Evolutionary conservation across 2,797 vertebrate genomes (phyloP).

Genomic region (Halcyon smyrnensis): DNA sequence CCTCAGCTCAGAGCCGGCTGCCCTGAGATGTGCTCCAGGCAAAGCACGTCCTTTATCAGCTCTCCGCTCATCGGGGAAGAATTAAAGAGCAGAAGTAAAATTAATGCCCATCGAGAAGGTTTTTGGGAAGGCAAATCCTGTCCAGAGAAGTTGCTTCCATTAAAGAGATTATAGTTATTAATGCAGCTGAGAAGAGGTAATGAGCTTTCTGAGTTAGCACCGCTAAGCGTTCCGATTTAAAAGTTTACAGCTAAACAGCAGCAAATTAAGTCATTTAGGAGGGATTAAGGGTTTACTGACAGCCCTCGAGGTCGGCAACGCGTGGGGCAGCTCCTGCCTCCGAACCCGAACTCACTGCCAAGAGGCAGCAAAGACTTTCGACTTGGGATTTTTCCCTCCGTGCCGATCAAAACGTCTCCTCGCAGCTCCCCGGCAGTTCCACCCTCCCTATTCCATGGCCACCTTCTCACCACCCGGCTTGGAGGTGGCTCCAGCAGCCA

Average conservation of each 20-base stretch:
- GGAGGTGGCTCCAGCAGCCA: neutral
- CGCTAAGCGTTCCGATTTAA: neutral
- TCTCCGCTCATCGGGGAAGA: neutral
- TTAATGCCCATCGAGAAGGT: neutral
- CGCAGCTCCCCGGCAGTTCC: accelerated
- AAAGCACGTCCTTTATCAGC: neutral
- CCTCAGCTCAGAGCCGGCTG: neutral
- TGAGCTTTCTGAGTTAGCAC: conserved; percentile 40
- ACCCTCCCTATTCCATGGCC: neutral
- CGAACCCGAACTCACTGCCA: accelerated
- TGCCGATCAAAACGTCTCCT: accelerated
- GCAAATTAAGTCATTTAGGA: neutral
- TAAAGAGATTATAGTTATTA: conserved; percentile 20
- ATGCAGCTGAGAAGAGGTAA: neutral
- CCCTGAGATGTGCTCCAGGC: neutral
- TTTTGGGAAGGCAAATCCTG: conserved; percentile 12
- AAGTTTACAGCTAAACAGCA: neutral
- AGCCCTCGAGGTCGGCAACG: neutral
- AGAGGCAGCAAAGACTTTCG: neutral
- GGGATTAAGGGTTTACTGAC: conserved; percentile 22
- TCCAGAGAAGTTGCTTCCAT: neutral
- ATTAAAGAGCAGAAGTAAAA: neutral
- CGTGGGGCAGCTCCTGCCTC: neutral
- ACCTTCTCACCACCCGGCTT: neutral
- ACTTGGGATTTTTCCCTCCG: accelerated